Evolutionary conservation across 2,113 vertebrate genomes (phyloP).

Genomic region (Oncorhynchus masou): DNA sequence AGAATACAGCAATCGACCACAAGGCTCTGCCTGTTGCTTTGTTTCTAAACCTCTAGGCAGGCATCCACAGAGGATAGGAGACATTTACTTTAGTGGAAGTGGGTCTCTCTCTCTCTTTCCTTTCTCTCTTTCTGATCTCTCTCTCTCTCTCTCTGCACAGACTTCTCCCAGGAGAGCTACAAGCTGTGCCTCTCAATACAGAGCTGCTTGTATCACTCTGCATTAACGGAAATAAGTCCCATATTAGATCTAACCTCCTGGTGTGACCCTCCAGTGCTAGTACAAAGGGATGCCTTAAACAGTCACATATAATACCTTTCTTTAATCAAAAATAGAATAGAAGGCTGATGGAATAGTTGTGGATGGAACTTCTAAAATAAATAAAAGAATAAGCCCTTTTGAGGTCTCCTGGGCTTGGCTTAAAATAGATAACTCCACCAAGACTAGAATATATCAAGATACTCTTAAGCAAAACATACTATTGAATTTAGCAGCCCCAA

Average conservation of each 20-base stretch:
- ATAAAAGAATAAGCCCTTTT: slow-evolving; percentile 17
- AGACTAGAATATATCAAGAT: slow-evolving; percentile 34
- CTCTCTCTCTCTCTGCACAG: not conserved
- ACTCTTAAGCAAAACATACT: slow-evolving; percentile 38
- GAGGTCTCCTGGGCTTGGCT: slow-evolving; percentile 28
- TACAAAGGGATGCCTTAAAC: slow-evolving; percentile 18
- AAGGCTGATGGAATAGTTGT: slow-evolving; percentile 22
- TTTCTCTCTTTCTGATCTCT: not conserved
- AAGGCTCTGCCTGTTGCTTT: slow-evolving; percentile 58
- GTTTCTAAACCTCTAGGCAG: slow-evolving; percentile 8
- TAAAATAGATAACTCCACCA: slow-evolving; percentile 16
- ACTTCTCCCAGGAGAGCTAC: slow-evolving; percentile 24
- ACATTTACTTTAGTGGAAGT: slow-evolving; percentile 23
- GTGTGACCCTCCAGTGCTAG: slow-evolving; percentile 18
- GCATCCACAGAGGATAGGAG: slow-evolving; percentile 37
- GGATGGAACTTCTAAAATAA: not conserved
- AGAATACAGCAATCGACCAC: slow-evolving; percentile 65
- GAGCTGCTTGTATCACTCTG: slow-evolving; percentile 8
- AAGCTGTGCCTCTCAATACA: slow-evolving; percentile 20
- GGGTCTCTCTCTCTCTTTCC: slow-evolving; percentile 7
- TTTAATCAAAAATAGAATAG: slow-evolving; percentile 10
- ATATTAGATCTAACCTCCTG: slow-evolving; percentile 42
- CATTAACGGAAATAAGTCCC: slow-evolving; percentile 26
- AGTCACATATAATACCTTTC: slow-evolving; percentile 8
- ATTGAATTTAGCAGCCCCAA: slow-evolving; percentile 36